Percentiles rank a stretch among this genome's conserved stretches.
Evolutionary conservation across 2,113 vertebrate species (phyloP).

Genomic region (Oxyura jamaicensis): DNA sequence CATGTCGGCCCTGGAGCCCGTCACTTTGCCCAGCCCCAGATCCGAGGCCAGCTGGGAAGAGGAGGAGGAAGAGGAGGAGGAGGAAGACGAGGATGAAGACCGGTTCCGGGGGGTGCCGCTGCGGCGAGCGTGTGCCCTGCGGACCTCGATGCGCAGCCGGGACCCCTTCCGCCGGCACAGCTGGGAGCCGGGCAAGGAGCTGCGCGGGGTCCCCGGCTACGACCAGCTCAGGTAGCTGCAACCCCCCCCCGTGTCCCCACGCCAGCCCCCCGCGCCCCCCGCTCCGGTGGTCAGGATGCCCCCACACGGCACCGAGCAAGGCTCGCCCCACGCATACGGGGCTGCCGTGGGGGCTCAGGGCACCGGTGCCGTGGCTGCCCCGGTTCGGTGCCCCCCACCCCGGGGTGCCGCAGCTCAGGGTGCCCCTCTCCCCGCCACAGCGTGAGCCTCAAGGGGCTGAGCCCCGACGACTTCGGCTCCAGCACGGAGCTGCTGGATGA

Average conservation of each 20-base stretch:
- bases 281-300: accelerated
- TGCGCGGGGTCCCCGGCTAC: constrained; percentile 21
- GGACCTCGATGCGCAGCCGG: not conserved
- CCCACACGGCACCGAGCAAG: accelerated
- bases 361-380: too few species aligned
- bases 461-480: not conserved
- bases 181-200: constrained; percentile 80
- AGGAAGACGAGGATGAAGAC: not conserved
- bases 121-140: constrained; percentile 3
- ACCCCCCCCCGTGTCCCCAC: accelerated
- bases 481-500: not conserved
- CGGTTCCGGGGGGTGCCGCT: not conserved
- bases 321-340: accelerated
- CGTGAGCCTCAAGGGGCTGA: constrained; percentile 13
- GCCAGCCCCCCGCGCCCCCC: not conserved
- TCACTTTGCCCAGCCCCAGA: not conserved
- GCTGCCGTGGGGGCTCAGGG: too few species aligned
- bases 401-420: too few species aligned
- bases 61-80: not conserved
- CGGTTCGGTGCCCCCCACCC: accelerated
- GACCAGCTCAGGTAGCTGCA: constrained; percentile 6
- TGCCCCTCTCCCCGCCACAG: not conserved
- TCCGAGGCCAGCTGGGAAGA: not conserved
- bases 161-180: constrained; percentile 83
- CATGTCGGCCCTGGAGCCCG: not conserved